Percentiles rank a stretch among this genome's conserved stretches.
These are phyloP conservation scores for Catalaphyllia jardinei DNA, from an alignment of 64 coral and sea anemone species.

Conservation along the genomic window DNA sequence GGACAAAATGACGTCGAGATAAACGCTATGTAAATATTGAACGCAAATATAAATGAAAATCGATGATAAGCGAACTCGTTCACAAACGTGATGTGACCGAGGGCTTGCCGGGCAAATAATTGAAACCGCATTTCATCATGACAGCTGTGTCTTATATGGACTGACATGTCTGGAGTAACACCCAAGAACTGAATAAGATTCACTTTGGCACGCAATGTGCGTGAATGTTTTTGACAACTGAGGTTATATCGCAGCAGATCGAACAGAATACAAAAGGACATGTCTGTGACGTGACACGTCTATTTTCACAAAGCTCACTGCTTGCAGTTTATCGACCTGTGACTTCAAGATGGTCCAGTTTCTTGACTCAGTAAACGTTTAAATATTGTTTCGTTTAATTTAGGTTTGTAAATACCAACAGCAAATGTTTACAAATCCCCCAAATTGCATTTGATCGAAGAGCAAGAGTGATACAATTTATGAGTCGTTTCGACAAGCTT, in stretches of 20 bases:
- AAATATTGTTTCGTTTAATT: neutral
- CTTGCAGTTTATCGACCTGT: neutral
- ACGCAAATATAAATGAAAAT: neutral
- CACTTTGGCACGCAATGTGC: neutral
- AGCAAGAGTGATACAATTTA: neutral
- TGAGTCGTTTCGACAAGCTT: neutral
- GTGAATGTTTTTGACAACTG: neutral
- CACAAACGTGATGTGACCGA: slow-evolving; percentile 7
- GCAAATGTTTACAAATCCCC: neutral
- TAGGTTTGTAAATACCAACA: neutral
- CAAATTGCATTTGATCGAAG: neutral
- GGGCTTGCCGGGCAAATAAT: slow-evolving; percentile 31
- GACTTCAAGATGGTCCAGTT: neutral
- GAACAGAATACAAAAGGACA: neutral
- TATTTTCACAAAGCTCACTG: neutral
- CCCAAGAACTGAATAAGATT: neutral
- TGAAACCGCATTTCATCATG: slow-evolving; percentile 17
- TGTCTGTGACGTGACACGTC: neutral
- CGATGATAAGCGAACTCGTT: neutral
- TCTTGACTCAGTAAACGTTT: neutral
- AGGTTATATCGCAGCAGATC: neutral
- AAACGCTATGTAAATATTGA: slow-evolving; percentile 42
- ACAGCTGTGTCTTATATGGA: neutral
- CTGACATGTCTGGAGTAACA: neutral
- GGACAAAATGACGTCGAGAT: slow-evolving; percentile 4